Base-by-base conservation (phyloP, 1,140 invertebrate genomes). In the Teleopsis dalmanni region DNA sequence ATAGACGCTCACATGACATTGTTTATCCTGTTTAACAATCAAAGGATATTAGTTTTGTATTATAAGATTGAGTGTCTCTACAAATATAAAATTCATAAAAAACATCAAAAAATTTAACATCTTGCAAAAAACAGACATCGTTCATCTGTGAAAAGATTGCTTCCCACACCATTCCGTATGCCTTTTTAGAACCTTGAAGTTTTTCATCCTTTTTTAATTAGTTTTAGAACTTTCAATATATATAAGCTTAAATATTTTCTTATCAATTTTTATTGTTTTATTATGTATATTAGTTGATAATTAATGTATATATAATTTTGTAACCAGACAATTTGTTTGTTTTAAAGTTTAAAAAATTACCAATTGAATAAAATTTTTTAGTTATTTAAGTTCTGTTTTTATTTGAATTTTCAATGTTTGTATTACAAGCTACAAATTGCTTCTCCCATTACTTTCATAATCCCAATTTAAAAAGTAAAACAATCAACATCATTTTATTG, bases 151-250 rank as follows among this genome's bases (percentile, higher is more conserved):
- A 59, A 57, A 61, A 59, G 59, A 68, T 70, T 70, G 67, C 67
- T 68, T 70, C 62, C 67, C 67, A 70, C 67, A 70, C 68, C 67
- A 70, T 70, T 70, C 67, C 67, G 64, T 62, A 62, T 67, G n/a
- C n/a, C n/a, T n/a, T n/a, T n/a, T n/a, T n/a, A n/a, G n/a, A n/a
- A n/a, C n/a, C n/a, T n/a, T n/a, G n/a, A n/a, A n/a, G n/a, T n/a
- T n/a, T n/a, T n/a, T 25, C 11, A 57, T 52, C 50, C 45, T 48
- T 44, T 31, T 41, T 41, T 31, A 36, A 49, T 46, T 10, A 14
- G 33, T 22, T 11, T 42, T 42, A 7, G 2, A 21, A 27, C 41
- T 43, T 34, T n/a, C n/a, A n/a, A n/a, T n/a, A n/a, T n/a, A n/a
- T n/a, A n/a, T 29, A 8, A 29, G 23, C 16, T 21, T 43, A 29